Evolutionary conservation across 2,888 invertebrate species (phyloP), one percentile per base, ranked within the genome.

Genomic region (Anarsia innoxiella): DNA sequence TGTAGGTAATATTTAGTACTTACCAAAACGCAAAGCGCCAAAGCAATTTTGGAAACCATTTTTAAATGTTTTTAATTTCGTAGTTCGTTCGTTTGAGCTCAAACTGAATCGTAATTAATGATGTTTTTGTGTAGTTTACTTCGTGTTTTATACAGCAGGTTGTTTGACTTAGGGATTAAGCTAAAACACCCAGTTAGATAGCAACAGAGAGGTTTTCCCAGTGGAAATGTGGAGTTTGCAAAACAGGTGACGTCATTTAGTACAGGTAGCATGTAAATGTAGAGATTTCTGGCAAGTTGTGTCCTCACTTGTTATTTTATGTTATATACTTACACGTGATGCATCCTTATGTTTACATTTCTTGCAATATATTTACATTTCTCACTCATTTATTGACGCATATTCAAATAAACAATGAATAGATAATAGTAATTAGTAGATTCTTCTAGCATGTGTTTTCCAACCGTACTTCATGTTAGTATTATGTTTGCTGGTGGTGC

Each of bases 141-240:
- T 43, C 34, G 39, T 50, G 56, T 74, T 75, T 66, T 83, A 83
- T 79, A 79, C 51, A 15, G 36, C 39, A 30, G 41, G 44, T 23
- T 74, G 65, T 79, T 73, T 77, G 49, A 43, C n/a, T 39, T 46
- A 55, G 38, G 47, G 65, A 67, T 76, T 70, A 68, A 48, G 46
- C 42, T 48, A 49, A 53, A 44, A 16, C 23, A 49, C 39, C 45
- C 37, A 51, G 52, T 44, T 45, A 57, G 53, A 55, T 60, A 58
- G 46, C 46, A 44, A 58, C 43, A 49, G 46, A 53, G 49, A 56
- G 80, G 80, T 72, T 79, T 80, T 80, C 60, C 82, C 76, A 54
- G 48, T 57, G 56, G 54, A 65, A 63, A 61, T 48, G 42, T 54
- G 49, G 41, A 56, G 51, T 49, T 51, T 59, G 57, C 44, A 61